phyloP scores from a whole-genome alignment of 1,140 invertebrate species.

The Zaprionus lachaisei region DNA sequence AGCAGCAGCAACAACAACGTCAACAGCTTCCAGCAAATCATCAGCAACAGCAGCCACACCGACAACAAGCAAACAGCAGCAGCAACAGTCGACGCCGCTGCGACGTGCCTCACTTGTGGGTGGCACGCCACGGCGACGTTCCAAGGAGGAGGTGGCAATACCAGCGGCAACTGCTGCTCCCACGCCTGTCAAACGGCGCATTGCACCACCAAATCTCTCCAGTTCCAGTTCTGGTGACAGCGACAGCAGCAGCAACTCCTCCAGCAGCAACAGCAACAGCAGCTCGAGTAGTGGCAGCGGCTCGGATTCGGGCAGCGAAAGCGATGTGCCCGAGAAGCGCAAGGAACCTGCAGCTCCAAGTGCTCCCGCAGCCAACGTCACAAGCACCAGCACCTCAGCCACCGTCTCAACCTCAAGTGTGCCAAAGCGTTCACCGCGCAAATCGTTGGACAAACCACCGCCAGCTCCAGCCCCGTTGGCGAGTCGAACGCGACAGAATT shows the following conservation, averaged over 20 bases:
- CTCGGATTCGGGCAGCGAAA: constrained; percentile 54
- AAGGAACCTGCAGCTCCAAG: constrained; percentile 9
- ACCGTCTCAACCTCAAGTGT: constrained; percentile 42
- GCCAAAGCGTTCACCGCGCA: constrained; percentile 75
- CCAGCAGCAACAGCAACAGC: constrained; percentile 52
- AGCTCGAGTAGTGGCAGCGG: constrained; percentile 56
- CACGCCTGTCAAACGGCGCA: constrained; percentile 61
- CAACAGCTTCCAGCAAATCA: constrained; percentile 18
- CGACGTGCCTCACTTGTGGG: constrained; percentile 49
- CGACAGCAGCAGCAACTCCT: constrained; percentile 54
- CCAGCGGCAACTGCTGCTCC: constrained; percentile 13
- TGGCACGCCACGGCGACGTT: constrained; percentile 41
- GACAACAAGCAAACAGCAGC: constrained; percentile 29
- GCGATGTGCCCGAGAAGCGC: constrained; percentile 46
- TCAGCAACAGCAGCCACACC: constrained; percentile 30
- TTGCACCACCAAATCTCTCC: constrained; percentile 63
- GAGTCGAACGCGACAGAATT: constrained; percentile 68
- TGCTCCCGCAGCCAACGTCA: background rate
- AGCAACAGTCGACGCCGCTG: constrained; percentile 28
- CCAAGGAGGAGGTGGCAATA: constrained; percentile 55
- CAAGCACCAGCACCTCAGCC: constrained; percentile 1
- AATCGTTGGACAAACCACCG: constrained; percentile 66
- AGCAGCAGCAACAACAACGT: constrained; percentile 17
- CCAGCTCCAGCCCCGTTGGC: constrained; percentile 28
- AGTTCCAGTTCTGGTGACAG: constrained; percentile 68